phyloP scores from a whole-genome alignment of 2,888 invertebrate genomes.

The Cenopis cana region DNA sequence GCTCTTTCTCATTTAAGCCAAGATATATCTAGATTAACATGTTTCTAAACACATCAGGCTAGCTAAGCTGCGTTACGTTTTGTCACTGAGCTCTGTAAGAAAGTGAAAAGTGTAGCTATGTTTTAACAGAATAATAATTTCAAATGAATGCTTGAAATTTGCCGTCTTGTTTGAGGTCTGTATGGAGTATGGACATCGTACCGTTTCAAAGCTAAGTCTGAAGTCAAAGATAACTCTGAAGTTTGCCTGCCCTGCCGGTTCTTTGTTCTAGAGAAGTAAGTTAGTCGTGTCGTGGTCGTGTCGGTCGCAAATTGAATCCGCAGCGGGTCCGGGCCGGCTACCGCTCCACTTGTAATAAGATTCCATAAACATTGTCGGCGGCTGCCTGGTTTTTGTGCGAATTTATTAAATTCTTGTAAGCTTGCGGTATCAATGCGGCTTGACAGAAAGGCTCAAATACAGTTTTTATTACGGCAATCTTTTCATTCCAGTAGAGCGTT shows the following conservation, averaged over 20 bases:
- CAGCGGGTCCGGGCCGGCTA: not conserved
- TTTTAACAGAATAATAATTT: not conserved
- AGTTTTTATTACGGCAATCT: not conserved
- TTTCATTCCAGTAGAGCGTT: not conserved
- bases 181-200: not conserved
- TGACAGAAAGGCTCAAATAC: not conserved
- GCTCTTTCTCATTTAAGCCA: too few relatives aligned
- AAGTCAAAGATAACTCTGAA: not conserved
- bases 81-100: too few relatives aligned
- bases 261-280: not conserved
- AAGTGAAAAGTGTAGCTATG: not conserved
- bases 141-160: not conserved
- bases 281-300: not conserved
- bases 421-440: not conserved
- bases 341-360: not conserved
- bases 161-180: not conserved
- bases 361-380: conserved; percentile 1
- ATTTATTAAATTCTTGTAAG: not conserved
- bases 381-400: not conserved
- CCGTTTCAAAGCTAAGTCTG: not conserved
- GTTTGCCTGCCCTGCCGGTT: not conserved
- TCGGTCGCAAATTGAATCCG: conserved; percentile 9
- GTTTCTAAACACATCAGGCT: too few relatives aligned
- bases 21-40: too few relatives aligned
- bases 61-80: too few relatives aligned